Evolutionary conservation across 2,113 vertebrate species (phyloP).

Genomic region (Trematocara nigrifrons): DNA sequence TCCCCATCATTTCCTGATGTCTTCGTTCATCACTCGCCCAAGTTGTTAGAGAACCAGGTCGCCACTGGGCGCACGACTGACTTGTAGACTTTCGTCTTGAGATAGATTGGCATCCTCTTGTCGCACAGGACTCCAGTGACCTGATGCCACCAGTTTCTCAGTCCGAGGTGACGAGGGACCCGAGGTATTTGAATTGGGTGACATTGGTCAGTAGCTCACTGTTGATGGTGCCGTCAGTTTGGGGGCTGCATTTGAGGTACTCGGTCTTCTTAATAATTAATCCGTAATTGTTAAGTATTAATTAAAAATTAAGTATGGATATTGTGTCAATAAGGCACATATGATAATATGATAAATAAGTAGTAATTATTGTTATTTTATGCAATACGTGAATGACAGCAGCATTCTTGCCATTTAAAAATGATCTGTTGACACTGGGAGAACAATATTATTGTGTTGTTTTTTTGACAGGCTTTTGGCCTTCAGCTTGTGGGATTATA

Average conservation of each 20-base stretch:
- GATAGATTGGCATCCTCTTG: neutral
- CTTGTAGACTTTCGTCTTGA: neutral
- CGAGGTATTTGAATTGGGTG: neutral
- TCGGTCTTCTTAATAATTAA: neutral
- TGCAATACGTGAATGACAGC: rapidly evolving
- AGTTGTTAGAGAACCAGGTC: neutral
- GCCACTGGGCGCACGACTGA: rapidly evolving
- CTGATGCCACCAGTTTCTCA: neutral
- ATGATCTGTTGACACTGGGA: neutral
- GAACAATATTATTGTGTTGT: neutral
- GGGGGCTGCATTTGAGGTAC: rapidly evolving
- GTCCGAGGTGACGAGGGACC: neutral
- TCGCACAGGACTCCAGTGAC: neutral
- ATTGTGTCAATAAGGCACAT: neutral
- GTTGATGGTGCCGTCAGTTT: rapidly evolving
- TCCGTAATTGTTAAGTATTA: neutral
- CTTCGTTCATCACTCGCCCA: rapidly evolving
- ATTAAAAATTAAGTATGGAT: neutral
- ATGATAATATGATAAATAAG: rapidly evolving
- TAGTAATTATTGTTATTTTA: neutral
- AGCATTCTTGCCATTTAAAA: neutral
- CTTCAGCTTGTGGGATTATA: neutral
- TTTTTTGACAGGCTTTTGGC: neutral
- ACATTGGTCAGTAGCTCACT: neutral
- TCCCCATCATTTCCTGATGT: neutral